Evolutionary conservation across 2,888 invertebrate species (phyloP), one percentile per base, ranked within the genome.

Genomic region (Spatulosminthurus flaviceps): DNA sequence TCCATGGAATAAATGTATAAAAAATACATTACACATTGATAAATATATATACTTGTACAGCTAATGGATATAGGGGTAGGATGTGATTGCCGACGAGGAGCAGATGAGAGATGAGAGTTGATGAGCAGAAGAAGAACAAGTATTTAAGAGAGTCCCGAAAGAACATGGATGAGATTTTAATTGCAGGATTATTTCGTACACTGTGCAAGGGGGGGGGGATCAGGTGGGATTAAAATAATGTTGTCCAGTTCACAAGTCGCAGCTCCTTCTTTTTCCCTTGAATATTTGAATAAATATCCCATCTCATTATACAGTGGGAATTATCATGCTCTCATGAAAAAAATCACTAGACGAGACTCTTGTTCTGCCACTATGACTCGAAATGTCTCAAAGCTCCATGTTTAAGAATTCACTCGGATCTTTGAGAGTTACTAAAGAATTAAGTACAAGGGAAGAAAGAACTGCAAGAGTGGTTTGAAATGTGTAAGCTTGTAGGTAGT

Each of bases 41-140:
- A n/a, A n/a, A n/a, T n/a, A n/a, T 19, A 61, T 61, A 19, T 61
- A 13, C 61, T 61, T 61, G n/a, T 61, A 61, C 61, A n/a, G n/a
- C n/a, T n/a, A 7, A 13, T 19, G 61, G 61, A 19, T 5, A 61
- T 61, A n/a, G 61, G n/a, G n/a, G n/a, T 22, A 64, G 64, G 11
- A 64, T 9, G 16, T 21, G 24, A 64, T 11, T 2, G 22, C 16
- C n/a, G 70, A 41, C 41, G 70, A 70, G 34, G 70, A 41, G 70
- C 70, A 70, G 70, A 70, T 70, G 70, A 70, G 41, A 75, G 66
- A 75, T 75, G 75, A 66, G 43, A 75, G 41, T 66, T 66, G 75
- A 75, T 75, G 75, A 66, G 64, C 75, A 75, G 75, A 67, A 75
- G 43, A 29, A 29, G 66, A 75, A 67, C 34, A 70, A 70, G 70